phyloP scores from a whole-genome alignment of 2,888 invertebrate genomes.

The Reticulitermes lucifugus region DNA sequence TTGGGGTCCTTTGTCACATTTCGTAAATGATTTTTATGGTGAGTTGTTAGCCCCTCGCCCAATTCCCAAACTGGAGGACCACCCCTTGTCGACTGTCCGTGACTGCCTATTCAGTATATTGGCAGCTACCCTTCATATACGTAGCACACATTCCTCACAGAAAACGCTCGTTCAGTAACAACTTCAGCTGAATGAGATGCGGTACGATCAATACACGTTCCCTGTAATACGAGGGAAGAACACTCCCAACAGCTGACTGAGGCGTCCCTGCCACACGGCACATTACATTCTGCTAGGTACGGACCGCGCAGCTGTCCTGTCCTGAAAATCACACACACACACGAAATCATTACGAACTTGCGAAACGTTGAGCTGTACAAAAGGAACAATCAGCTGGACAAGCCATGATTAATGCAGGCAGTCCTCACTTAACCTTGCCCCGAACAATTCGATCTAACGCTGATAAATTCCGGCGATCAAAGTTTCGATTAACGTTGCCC shows the following conservation, averaged over 20 bases:
- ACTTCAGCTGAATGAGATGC: not conserved
- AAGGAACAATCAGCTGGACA: not conserved
- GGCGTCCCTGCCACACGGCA: not conserved
- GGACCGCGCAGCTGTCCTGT: not conserved
- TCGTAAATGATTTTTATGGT: no score
- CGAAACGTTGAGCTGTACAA: not conserved
- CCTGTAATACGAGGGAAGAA: not conserved
- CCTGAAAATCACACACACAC: not conserved
- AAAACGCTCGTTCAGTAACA: not conserved
- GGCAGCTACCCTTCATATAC: no score
- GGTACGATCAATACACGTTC: not conserved
- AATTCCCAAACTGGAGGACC: no score
- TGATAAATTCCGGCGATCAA: no score
- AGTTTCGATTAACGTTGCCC: no score
- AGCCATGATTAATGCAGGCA: no score
- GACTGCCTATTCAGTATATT: no score
- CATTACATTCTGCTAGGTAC: not conserved
- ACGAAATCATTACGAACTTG: not conserved
- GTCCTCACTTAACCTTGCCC: no score
- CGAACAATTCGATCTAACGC: no score
- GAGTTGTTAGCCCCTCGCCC: no score
- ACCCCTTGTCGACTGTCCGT: no score
- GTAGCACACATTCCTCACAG: not conserved
- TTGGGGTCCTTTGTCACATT: no score
- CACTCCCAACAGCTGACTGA: conserved; percentile 23